Percentiles rank a stretch among this genome's conserved stretches.
Conservation (phyloP, 2,113 vertebrate genomes). For the Dromaius novaehollandiae region DNA sequence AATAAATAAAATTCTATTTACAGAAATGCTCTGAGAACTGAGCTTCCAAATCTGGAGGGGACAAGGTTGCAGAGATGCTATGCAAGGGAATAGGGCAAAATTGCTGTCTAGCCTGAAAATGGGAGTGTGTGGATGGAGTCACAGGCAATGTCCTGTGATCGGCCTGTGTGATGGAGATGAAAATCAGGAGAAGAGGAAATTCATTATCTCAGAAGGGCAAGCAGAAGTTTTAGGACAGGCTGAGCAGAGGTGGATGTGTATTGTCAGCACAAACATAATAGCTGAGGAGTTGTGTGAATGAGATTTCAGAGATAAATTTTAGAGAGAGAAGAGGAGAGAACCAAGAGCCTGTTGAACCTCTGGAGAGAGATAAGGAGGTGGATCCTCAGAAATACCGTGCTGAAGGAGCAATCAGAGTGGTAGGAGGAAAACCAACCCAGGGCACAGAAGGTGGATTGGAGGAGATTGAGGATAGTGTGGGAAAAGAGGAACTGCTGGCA, state of each 20-base stretch:
- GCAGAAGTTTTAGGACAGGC: neutral
- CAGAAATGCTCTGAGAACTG: neutral
- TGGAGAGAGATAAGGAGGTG: neutral
- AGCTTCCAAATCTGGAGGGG: neutral
- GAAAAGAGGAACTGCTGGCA: neutral
- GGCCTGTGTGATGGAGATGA: neutral
- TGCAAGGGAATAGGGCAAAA: neutral
- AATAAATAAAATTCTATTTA: neutral
- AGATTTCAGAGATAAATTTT: neutral
- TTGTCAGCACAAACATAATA: neutral
- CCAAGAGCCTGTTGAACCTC: neutral
- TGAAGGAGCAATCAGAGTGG: neutral
- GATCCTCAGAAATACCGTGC: neutral
- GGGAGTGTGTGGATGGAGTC: neutral
- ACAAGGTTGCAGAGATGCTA: neutral
- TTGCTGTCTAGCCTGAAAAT: neutral
- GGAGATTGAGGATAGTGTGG: neutral
- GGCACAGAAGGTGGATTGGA: neutral
- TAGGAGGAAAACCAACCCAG: neutral
- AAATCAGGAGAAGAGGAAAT: fast-evolving
- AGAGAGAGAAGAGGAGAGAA: neutral
- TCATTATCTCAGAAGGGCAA: fast-evolving
- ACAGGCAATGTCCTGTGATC: neutral
- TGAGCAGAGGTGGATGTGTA: neutral
- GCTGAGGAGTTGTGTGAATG: neutral